A percentile compares a stretch with the other conserved stretches of the same genome.
Evolutionary conservation across 2,113 vertebrate species (phyloP).

Genomic region (Meriones unguiculatus): DNA sequence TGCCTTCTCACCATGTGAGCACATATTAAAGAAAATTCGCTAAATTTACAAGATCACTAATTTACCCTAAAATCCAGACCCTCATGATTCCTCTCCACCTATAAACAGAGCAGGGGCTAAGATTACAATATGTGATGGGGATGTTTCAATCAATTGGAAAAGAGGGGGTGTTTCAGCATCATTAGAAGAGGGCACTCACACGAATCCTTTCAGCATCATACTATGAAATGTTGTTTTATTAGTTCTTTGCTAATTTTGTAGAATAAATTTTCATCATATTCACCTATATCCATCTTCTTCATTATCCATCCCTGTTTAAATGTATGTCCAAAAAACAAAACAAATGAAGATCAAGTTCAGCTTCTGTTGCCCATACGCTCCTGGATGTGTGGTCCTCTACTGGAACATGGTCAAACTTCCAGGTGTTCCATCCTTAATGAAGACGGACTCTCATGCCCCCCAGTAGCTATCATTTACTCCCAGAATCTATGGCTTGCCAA

Average conservation of each 20-base stretch:
- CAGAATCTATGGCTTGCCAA: background rate
- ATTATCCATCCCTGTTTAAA: background rate
- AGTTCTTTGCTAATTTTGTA: background rate
- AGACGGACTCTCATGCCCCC: background rate
- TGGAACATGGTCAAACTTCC: background rate
- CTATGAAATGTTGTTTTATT: background rate
- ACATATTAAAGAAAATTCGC: too few relatives aligned
- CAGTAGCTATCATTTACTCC: background rate
- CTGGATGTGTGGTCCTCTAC: background rate
- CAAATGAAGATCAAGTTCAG: background rate
- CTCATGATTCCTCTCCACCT: background rate
- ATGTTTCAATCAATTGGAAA: background rate
- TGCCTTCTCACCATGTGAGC: background rate
- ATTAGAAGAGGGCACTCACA: too few relatives aligned
- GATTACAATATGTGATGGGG: fast-evolving
- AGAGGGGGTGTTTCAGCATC: background rate
- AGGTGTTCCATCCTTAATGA: background rate
- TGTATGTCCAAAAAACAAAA: background rate
- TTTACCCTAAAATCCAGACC: background rate
- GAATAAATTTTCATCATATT: background rate
- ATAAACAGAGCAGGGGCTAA: fast-evolving
- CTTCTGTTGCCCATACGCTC: too few relatives aligned
- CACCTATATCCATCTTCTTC: background rate
- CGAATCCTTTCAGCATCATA: too few relatives aligned
- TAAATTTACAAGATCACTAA: background rate